phyloP scores from a whole-genome alignment of 2,113 vertebrate genomes.

The Dendropsophus ebraccatus region DNA sequence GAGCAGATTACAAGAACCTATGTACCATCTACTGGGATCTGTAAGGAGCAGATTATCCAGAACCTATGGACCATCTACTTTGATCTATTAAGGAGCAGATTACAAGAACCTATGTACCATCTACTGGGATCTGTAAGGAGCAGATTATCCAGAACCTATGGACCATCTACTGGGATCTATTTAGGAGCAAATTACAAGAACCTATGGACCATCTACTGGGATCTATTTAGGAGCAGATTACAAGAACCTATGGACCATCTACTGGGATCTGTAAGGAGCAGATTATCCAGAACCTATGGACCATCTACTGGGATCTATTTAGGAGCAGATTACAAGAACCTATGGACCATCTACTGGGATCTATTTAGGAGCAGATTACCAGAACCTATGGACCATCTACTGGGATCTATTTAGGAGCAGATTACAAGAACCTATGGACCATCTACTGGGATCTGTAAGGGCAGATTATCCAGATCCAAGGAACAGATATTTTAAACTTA shows the following conservation, averaged over 20 bases:
- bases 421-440: not conserved
- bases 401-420: not conserved
- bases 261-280: not conserved
- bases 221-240: not conserved
- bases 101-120: not conserved
- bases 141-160: not conserved
- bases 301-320: not conserved
- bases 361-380: not conserved
- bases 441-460: not conserved
- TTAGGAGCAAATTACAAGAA: not conserved
- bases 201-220: not conserved
- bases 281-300: not conserved
- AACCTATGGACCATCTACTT: not conserved
- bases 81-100: not conserved
- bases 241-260: not conserved
- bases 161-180: not conserved
- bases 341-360: not conserved
- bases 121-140: not conserved
- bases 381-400: not conserved
- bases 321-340: not conserved
- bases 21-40: not conserved
- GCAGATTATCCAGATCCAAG: too few relatives aligned
- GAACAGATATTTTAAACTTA: too few relatives aligned
- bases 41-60: not conserved
- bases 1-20: not conserved